Base-by-base conservation (phyloP, 2,888 invertebrate genomes). In the Amphiduros pacificus region DNA sequence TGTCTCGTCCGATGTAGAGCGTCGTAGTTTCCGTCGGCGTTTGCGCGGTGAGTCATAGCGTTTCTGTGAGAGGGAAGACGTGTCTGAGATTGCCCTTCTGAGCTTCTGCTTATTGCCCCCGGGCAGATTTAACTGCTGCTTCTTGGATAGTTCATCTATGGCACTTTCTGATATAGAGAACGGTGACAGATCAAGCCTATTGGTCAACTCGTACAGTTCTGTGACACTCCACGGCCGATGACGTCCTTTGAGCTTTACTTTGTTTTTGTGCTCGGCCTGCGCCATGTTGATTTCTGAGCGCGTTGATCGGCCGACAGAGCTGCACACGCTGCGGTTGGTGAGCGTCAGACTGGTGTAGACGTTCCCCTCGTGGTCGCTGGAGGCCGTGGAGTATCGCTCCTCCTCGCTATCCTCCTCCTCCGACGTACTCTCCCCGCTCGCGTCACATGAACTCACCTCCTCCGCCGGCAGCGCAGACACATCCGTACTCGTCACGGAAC, bases 221-320 rank as follows among this genome's bases (percentile, higher is more conserved):
- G 93, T 92, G 5, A 93, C 92, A 64, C 93, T 93, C 91, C 93
- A 93, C 0, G 93, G 93, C 51, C 93, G 87, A 51, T 77, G 26
- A 22, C n/a, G 17, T 14, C 40, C 22, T 36, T 29, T 54, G 14
- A 24, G 11, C n/a, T n/a, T n/a, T n/a, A n/a, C n/a, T n/a, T n/a
- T n/a, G n/a, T n/a, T 20, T 14, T 9, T 22, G 9, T 20, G 20
- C 9, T 49, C 20, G 11, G 17, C 11, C 49, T 20, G 49, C 14
- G 9, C 49, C 49, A 49, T 49, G 22, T 20, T 17, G 14, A 49
- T 49, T 22, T n/a, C n/a, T n/a, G n/a, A n/a, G n/a, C n/a, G n/a
- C n/a, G 55, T 55, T 31, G 36, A 9, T 40, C 41, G 32, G 24
- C 27, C 40, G 40, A 40, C 55, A n/a, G 14, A 24, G 51, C 9